A percentile compares a stretch with the other conserved stretches of the same genome.
These are phyloP conservation scores for Alectoris magna DNA, from an alignment of 2,797 vertebrate genomes.

Conservation along the genomic window DNA sequence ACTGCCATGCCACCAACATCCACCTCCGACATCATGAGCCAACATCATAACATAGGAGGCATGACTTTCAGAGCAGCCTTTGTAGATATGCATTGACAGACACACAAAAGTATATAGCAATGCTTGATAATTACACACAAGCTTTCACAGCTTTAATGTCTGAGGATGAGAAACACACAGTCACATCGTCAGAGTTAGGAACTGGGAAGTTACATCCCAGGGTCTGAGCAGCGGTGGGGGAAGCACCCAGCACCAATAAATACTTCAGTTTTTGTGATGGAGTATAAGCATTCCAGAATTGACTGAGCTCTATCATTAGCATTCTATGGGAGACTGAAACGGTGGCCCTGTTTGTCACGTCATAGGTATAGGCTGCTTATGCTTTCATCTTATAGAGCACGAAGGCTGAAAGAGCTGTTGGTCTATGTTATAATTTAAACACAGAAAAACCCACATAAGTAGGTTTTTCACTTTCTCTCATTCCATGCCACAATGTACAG, in stretches of 20 bases:
- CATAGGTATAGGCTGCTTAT: background rate
- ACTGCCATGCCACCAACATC: too few relatives aligned
- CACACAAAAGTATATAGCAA: background rate
- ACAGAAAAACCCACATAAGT: background rate
- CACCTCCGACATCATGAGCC: too few relatives aligned
- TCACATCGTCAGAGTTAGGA: background rate
- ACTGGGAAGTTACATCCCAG: background rate
- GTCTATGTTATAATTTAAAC: background rate
- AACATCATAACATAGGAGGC: too few relatives aligned
- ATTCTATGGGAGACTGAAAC: background rate
- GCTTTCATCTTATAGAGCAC: background rate
- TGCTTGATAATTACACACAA: background rate
- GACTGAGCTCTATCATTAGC: background rate
- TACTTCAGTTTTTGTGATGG: background rate
- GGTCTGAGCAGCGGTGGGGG: background rate
- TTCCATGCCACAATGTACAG: background rate
- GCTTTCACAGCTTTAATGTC: background rate
- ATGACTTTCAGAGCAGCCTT: too few relatives aligned
- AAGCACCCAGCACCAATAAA: background rate
- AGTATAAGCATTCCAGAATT: background rate
- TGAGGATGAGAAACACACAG: background rate
- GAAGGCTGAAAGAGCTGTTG: background rate
- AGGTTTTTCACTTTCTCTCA: background rate
- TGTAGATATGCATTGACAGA: background rate
- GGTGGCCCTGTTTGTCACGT: constrained; percentile 17